These are phyloP conservation scores for Bombylius discolor DNA, from an alignment of 2,888 invertebrate genomes.

Conservation along the genomic window DNA sequence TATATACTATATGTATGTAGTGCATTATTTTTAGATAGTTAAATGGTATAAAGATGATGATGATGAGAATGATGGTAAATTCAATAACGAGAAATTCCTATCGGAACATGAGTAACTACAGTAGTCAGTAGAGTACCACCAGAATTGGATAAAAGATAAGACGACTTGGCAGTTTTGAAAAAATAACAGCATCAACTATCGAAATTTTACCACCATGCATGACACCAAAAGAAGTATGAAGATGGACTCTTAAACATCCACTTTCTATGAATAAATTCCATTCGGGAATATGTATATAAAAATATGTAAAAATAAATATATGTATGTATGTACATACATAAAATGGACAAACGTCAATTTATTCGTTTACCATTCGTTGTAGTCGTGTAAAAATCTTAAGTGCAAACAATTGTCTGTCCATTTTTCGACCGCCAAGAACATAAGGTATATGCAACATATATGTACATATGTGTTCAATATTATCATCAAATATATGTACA, in stretches of 20 bases:
- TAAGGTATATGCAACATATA: neutral
- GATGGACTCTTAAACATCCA: conserved; percentile 7
- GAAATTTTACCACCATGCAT: conserved; percentile 8
- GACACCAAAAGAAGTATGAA: conserved; percentile 6
- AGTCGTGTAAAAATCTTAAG: conserved; percentile 37
- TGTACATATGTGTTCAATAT: neutral
- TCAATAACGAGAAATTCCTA: neutral
- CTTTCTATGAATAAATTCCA: conserved; percentile 14
- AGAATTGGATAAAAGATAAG: conserved; percentile 13
- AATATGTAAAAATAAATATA: too few species aligned
- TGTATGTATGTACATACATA: conserved; percentile 1
- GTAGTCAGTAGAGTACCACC: conserved; percentile 7
- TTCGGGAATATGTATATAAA: conserved; percentile 6
- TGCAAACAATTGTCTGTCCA: conserved; percentile 37
- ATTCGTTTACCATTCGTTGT: conserved; percentile 20
- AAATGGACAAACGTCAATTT: conserved; percentile 9
- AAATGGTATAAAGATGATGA: neutral
- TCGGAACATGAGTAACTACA: conserved; percentile 5
- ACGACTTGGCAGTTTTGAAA: conserved; percentile 1
- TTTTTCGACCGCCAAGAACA: conserved; percentile 28
- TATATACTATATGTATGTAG: too few species aligned
- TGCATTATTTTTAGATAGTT: too few species aligned
- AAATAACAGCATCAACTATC: conserved; percentile 8
- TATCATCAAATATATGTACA: neutral
- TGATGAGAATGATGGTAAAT: neutral